These are phyloP conservation scores for Cranoglanis bouderius DNA, from an alignment of 2,113 vertebrate species.

Conservation along the genomic window DNA sequence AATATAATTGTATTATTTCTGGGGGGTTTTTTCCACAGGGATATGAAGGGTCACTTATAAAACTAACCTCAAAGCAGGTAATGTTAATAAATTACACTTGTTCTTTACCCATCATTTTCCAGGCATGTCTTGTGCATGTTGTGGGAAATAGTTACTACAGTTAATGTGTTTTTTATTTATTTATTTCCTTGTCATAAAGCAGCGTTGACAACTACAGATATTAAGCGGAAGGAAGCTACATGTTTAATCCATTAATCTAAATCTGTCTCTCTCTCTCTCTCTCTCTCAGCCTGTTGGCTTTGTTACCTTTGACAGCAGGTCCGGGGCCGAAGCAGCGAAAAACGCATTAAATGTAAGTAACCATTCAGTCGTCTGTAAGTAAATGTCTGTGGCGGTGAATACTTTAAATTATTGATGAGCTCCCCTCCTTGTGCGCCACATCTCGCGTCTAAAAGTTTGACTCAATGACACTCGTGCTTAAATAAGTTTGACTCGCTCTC, in stretches of 20 bases:
- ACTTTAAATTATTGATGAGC: constrained; percentile 39
- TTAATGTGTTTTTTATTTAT: not conserved
- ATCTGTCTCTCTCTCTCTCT: not conserved
- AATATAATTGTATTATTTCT: not conserved
- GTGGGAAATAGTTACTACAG: not conserved
- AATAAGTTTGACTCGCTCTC: constrained; percentile 3
- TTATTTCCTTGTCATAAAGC: not conserved
- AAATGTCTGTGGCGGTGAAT: constrained; percentile 5
- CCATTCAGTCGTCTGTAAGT: constrained; percentile 28
- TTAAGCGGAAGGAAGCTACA: not conserved
- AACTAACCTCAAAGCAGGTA: constrained; percentile 86
- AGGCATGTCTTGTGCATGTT: not conserved
- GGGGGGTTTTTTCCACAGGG: constrained; percentile 65
- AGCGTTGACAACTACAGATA: not conserved
- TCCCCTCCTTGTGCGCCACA: constrained; percentile 4
- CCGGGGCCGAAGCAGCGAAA: constrained; percentile 86
- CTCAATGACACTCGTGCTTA: constrained; percentile 1
- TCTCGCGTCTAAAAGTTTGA: constrained; percentile 27
- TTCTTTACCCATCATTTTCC: not conserved
- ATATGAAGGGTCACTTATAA: constrained; percentile 87
- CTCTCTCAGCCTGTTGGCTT: constrained; percentile 82
- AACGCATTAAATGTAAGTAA: constrained; percentile 83
- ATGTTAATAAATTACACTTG: not conserved
- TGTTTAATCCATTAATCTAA: not conserved
- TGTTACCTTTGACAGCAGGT: constrained; percentile 86